Conservation (phyloP, 2,113 vertebrate genomes). For the Dicrurus megarhynchus region DNA sequence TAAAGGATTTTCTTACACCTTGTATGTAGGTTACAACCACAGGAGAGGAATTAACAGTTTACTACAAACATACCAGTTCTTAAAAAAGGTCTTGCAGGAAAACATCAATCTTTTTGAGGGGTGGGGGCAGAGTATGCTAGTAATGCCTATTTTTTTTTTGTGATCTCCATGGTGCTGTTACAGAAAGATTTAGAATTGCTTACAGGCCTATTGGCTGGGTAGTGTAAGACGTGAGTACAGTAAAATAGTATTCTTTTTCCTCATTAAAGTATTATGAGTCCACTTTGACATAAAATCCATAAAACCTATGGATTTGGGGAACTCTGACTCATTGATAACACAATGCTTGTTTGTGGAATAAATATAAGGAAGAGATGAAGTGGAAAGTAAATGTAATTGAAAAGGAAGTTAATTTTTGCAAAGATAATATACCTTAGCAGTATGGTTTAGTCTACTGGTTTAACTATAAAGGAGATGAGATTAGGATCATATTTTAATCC, state of each 20-base stretch:
- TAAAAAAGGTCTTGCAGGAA: not conserved
- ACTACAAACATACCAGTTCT: not conserved
- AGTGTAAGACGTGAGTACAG: not conserved
- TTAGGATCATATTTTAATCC: not conserved
- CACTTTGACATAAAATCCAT: slow-evolving; percentile 50
- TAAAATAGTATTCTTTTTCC: slow-evolving; percentile 40
- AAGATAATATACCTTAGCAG: not conserved
- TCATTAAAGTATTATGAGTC: slow-evolving; percentile 51
- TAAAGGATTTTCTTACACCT: not conserved
- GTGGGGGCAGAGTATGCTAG: not conserved
- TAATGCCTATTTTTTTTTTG: not conserved
- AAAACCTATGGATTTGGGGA: slow-evolving; percentile 33
- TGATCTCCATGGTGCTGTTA: not conserved
- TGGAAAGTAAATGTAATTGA: slow-evolving; percentile 27
- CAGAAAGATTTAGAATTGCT: slow-evolving; percentile 13
- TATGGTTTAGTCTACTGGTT: not conserved
- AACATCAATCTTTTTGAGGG: not conserved
- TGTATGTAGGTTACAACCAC: not conserved
- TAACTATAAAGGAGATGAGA: not conserved
- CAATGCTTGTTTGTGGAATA: slow-evolving; percentile 41
- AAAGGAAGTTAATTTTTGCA: slow-evolving; percentile 12
- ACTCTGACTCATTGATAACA: slow-evolving; percentile 15
- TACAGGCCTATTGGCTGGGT: not conserved
- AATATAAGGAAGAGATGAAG: slow-evolving; percentile 13
- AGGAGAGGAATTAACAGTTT: not conserved